Evolutionary conservation across 2,888 invertebrate genomes (phyloP).

Genomic region (Euphydryas editha): DNA sequence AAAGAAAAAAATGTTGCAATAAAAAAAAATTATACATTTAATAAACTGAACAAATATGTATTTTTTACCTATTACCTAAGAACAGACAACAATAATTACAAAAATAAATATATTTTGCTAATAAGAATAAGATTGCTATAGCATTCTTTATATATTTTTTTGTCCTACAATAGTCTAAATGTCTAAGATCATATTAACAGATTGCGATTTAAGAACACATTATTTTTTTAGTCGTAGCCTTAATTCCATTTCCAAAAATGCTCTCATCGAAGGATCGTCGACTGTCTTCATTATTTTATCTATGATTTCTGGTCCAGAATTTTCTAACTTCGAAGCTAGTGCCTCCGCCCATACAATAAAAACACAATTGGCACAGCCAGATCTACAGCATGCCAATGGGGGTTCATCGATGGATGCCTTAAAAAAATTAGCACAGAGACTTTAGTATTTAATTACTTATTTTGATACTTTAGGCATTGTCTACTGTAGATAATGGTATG

Average conservation of each 20-base stretch:
- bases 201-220: neutral
- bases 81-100: too few species aligned
- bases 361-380: slow-evolving; percentile 96
- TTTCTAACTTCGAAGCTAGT: slow-evolving; percentile 83
- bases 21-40: too few species aligned
- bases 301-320: slow-evolving; percentile 87
- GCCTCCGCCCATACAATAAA: slow-evolving; percentile 95
- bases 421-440: slow-evolving; percentile 1
- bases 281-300: slow-evolving; percentile 89
- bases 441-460: too few species aligned
- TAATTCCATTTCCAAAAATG: slow-evolving; percentile 92
- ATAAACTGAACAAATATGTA: too few species aligned
- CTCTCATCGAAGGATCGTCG: slow-evolving; percentile 91
- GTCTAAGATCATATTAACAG: neutral
- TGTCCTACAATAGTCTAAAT: too few species aligned
- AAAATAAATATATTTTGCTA: too few species aligned
- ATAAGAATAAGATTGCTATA: too few species aligned
- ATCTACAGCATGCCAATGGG: slow-evolving; percentile 95
- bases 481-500: too few species aligned
- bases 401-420: slow-evolving; percentile 84
- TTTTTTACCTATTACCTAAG: too few species aligned
- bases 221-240: slow-evolving; percentile 66
- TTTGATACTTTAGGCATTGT: too few species aligned
- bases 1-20: too few species aligned
- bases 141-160: too few species aligned